Conservation (phyloP, 2,888 invertebrate genomes). For the Cataglyphis livida region DNA sequence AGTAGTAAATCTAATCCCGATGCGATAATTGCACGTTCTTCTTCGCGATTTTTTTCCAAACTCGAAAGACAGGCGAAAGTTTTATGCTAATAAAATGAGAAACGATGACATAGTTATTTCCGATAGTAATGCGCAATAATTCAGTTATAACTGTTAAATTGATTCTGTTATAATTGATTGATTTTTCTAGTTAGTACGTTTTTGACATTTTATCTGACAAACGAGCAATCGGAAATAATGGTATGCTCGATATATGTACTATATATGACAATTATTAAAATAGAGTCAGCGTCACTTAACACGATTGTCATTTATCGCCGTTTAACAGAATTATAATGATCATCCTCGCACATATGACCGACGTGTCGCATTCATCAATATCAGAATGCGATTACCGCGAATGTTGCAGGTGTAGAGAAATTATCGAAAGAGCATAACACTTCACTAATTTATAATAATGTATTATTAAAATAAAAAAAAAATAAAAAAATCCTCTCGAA, state of each 20-base stretch:
- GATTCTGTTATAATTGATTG: neutral
- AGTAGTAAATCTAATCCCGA: neutral
- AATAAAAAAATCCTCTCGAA: neutral
- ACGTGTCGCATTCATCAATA: slow-evolving; percentile 69
- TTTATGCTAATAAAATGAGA: neutral
- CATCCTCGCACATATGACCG: slow-evolving; percentile 59
- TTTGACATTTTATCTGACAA: slow-evolving; percentile 57
- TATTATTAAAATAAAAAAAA: neutral
- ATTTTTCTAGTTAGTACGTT: slow-evolving; percentile 4
- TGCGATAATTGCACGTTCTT: neutral
- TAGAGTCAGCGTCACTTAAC: slow-evolving; percentile 74
- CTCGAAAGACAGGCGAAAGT: neutral
- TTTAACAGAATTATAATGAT: slow-evolving; percentile 74
- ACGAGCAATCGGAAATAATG: slow-evolving; percentile 31
- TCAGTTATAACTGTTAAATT: neutral
- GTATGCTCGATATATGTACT: slow-evolving; percentile 46
- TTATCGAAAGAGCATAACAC: neutral
- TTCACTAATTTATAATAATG: neutral
- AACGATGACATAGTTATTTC: neutral
- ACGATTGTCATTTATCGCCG: slow-evolving; percentile 73
- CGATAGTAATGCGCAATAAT: neutral
- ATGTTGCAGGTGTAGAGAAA: slow-evolving; percentile 26
- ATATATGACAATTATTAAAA: slow-evolving; percentile 73
- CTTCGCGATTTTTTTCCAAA: neutral
- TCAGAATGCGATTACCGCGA: slow-evolving; percentile 58